Base-by-base conservation (phyloP, 1,140 invertebrate genomes). In the Drosophila azteca region DNA sequence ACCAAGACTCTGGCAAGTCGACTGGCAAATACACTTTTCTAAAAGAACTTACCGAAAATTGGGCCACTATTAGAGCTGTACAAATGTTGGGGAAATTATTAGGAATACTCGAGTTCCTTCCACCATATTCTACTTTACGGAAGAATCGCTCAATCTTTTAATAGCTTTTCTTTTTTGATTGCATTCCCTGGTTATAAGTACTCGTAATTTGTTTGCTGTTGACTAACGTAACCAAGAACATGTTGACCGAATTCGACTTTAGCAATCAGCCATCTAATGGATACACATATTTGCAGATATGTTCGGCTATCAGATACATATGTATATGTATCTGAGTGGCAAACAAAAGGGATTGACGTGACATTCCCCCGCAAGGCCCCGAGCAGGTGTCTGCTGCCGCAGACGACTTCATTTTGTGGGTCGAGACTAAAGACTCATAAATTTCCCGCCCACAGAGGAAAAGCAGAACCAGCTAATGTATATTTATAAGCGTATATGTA, bases 341-440 rank as follows among this genome's bases (percentile, higher is more conserved):
- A 76, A 76, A 62, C 51, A 68, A 68, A 58, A 48, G 7, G 72
- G 50, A 54, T 65, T 71, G 67, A 49, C 46, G n/a, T 58, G 44
- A 48, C 15, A 29, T 17, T 9, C 26, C 8, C 9, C 26, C 26
- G 13, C 11, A 39, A 1, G 35, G 7, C 7, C 35, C 43, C 35
- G 22, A 24, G 71, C 48, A 49, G 48, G 48, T 58, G 62, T 49
- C 50, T 26, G 31, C 24, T 35, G 71, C 72, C 49, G 61, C 78
- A 87, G 83, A 87, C 82, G 88, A 87, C 82, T 87, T 88, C 64
- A 87, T 87, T 87, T 77, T 88, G 70, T 76, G 68, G 58, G 46
- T 64, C 57, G 65, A 49, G 62, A 24, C 74, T 58, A 77, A 62
- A 78, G 49, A 51, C 83, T 70, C 82, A 81, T 87, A 87, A 87